Percentiles rank a stretch among this genome's conserved stretches.
Conservation (phyloP, 2,888 invertebrate species). For the Rhabditoides inermis region DNA sequence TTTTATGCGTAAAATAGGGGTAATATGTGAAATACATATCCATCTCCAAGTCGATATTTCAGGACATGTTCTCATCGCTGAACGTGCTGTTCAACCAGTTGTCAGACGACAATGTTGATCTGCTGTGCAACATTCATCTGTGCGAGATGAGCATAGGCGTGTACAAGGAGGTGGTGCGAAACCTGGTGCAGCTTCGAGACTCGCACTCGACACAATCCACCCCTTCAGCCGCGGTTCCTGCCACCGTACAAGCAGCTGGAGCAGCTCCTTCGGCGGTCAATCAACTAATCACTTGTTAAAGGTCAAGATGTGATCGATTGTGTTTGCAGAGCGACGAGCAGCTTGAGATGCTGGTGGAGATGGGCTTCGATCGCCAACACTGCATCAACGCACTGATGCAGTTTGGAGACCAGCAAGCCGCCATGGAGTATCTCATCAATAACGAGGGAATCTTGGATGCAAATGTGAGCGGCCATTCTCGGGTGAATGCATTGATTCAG, state of each 20-base stretch:
- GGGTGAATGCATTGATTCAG: too few relatives aligned
- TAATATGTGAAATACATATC: not conserved
- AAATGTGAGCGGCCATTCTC: too few relatives aligned
- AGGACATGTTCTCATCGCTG: slow-evolving; percentile 17
- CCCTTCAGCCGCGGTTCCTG: too few relatives aligned
- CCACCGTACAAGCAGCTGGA: too few relatives aligned
- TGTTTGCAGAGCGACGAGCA: too few relatives aligned
- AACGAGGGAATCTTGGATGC: too few relatives aligned
- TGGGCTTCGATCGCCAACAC: slow-evolving; percentile 36
- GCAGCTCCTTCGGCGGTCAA: too few relatives aligned
- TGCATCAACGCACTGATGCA: slow-evolving; percentile 23
- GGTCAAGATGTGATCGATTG: too few relatives aligned
- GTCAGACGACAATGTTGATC: slow-evolving; percentile 11
- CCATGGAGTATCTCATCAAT: slow-evolving; percentile 14
- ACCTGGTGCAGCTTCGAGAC: not conserved
- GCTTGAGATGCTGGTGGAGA: slow-evolving; percentile 26
- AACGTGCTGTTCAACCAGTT: slow-evolving; percentile 11
- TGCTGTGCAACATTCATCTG: slow-evolving; percentile 12
- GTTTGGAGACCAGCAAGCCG: slow-evolving; percentile 10
- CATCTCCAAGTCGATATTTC: not conserved
- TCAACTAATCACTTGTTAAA: too few relatives aligned
- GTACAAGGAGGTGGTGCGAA: slow-evolving; percentile 20
- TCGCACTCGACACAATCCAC: too few relatives aligned
- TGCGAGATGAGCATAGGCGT: slow-evolving; percentile 24
- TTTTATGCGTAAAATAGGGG: not conserved